Evolutionary conservation across 2,797 vertebrate species (phyloP), one percentile per base, ranked within the genome.

Genomic region (Falco concolor): DNA sequence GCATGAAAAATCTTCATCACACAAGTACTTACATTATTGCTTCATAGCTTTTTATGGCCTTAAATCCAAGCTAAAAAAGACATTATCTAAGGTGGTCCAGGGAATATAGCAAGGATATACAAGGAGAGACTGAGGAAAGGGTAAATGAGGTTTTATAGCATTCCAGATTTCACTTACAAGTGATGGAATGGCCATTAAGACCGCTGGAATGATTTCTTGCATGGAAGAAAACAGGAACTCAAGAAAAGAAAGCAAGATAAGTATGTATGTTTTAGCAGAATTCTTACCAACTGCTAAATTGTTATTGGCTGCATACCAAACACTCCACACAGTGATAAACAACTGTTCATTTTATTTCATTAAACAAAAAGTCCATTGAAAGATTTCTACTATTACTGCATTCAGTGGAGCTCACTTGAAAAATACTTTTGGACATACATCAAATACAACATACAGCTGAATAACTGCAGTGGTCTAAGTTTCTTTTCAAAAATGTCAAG

Each of bases 351-450:
- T 97, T 93, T 89, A 94, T 82, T 93, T 92, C 85, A 68, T 95
- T 67, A 96, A 94, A 97, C 93, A 96, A 96, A 87, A 95, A 96
- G 70, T 70, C 74, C 81, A 95, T 95, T 96, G 86, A 96, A 93
- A 75, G 78, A 74, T 70, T 84, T 74, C 74, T 91, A 72, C 85
- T 79, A 75, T 84, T 91, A 79, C 88, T 87, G 81, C 57, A 60
- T 83, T 94, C 93, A 87, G 70, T 96, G 93, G 87, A 95, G 81
- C 72, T 84, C 82, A 74, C 68, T 96, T 94, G 85, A 79, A 92
- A 97, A 96, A 95, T 64, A 94, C 80, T 90, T 95, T 97, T 96
- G 96, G 93, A 95, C 91, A 70, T 36, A 87, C 47, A 96, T 90
- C 95, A 94, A 96, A 90, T 93, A 93, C 72, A 91, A 72, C 57